Percentiles rank a stretch among this genome's conserved stretches.
Conservation (phyloP, 2,113 vertebrate genomes). For the Cnemophilus loriae region DNA sequence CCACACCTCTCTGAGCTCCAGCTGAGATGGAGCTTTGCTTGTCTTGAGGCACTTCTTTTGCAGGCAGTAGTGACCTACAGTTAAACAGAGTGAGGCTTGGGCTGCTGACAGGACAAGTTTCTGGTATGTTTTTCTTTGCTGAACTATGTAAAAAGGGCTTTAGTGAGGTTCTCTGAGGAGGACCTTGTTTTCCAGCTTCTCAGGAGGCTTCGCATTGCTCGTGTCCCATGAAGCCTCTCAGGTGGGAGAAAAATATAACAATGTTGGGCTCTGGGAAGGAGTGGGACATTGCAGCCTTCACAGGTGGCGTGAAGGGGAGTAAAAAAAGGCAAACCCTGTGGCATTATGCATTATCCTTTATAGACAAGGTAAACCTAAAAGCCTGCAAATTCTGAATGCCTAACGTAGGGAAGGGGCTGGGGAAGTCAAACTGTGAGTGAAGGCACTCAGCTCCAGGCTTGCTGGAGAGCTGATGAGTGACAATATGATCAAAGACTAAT, state of each 20-base stretch:
- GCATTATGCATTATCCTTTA: not conserved
- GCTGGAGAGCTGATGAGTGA: not conserved
- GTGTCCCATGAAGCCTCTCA: not conserved
- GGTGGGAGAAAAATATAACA: not conserved
- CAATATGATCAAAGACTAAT: not conserved
- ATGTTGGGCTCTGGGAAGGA: not conserved
- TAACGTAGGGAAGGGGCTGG: not conserved
- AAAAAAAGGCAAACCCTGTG: no score
- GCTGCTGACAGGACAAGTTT: not conserved
- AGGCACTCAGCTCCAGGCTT: not conserved
- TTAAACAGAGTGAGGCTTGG: not conserved
- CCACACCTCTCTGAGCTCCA: fast-evolving
- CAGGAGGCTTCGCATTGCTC: not conserved
- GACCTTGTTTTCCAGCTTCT: not conserved
- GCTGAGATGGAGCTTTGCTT: not conserved
- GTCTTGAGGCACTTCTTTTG: not conserved
- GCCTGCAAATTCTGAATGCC: not conserved
- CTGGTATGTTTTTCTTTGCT: not conserved
- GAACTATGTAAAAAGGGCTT: not conserved
- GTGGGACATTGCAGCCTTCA: not conserved
- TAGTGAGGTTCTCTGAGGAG: not conserved
- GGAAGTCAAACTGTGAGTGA: not conserved
- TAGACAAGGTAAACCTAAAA: not conserved
- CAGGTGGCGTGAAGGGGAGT: not conserved
- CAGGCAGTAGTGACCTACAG: not conserved